Evolutionary conservation across 2,888 invertebrate genomes (phyloP).

Genomic region (Ypsolopha sequella): DNA sequence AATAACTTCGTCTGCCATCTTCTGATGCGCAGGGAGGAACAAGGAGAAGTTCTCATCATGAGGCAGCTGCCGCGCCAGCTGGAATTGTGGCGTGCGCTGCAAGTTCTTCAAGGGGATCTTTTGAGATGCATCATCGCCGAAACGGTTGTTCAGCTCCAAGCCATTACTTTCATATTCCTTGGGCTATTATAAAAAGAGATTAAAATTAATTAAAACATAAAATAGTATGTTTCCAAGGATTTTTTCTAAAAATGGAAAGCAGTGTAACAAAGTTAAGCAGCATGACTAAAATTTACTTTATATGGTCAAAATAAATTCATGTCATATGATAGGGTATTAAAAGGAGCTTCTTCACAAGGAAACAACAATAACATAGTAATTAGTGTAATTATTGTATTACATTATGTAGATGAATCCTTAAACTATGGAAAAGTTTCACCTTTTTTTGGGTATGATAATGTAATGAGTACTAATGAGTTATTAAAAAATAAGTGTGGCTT

Average conservation of each 20-base stretch:
- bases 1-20: slow-evolving; percentile 78
- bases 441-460: not conserved
- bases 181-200: slow-evolving; percentile 23
- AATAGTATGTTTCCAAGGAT: not conserved
- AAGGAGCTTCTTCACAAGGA: not conserved
- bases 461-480: too few species aligned
- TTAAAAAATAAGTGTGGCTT: slow-evolving; percentile 28
- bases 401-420: not conserved
- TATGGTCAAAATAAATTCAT: too few species aligned
- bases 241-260: too few species aligned
- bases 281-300: too few species aligned
- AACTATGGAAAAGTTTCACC: not conserved
- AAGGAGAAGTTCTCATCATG: slow-evolving; percentile 78
- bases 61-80: slow-evolving; percentile 66
- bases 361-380: not conserved
- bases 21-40: slow-evolving; percentile 79
- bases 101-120: slow-evolving; percentile 66
- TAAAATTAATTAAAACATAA: not conserved
- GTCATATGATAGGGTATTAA: not conserved
- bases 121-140: slow-evolving; percentile 63
- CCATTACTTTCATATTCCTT: slow-evolving; percentile 67
- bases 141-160: slow-evolving; percentile 71
- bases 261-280: too few species aligned
- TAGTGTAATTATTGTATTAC: too few species aligned
- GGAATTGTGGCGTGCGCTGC: slow-evolving; percentile 68